Conservation (phyloP, 2,113 vertebrate genomes). For the Anser cygnoides region DNA sequence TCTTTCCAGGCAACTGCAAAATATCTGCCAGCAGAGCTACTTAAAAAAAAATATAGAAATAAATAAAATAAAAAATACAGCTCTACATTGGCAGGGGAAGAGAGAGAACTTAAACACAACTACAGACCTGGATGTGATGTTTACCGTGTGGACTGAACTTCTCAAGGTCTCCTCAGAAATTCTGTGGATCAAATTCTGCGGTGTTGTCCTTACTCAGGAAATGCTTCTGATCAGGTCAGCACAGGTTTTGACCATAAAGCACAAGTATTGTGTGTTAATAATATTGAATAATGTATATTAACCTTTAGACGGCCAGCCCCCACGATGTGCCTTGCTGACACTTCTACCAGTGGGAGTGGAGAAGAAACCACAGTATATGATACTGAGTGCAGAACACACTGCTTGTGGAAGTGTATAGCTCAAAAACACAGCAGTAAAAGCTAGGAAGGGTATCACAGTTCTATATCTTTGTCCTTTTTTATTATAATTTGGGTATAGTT, state of each 20-base stretch:
- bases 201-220: neutral
- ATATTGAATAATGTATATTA: neutral
- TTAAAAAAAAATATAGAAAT: neutral
- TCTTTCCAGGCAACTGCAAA: conserved; percentile 5
- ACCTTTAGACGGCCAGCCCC: neutral
- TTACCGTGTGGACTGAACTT: neutral
- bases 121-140: neutral
- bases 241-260: neutral
- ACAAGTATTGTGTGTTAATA: neutral
- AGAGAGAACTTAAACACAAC: neutral
- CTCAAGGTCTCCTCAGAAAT: neutral
- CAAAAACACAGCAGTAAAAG: neutral
- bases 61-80: neutral
- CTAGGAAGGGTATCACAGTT: neutral
- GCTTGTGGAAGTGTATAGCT: neutral
- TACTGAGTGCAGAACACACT: neutral
- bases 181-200: neutral
- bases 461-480: neutral
- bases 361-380: neutral
- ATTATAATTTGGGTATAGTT: neutral
- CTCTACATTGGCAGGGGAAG: neutral
- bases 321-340: neutral
- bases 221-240: neutral
- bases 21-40: neutral
- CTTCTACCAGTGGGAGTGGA: neutral